These are phyloP conservation scores for Pentamera pediparva DNA, from an alignment of 53 echinoderm and acorn worm genomes.

Conservation along the genomic window DNA sequence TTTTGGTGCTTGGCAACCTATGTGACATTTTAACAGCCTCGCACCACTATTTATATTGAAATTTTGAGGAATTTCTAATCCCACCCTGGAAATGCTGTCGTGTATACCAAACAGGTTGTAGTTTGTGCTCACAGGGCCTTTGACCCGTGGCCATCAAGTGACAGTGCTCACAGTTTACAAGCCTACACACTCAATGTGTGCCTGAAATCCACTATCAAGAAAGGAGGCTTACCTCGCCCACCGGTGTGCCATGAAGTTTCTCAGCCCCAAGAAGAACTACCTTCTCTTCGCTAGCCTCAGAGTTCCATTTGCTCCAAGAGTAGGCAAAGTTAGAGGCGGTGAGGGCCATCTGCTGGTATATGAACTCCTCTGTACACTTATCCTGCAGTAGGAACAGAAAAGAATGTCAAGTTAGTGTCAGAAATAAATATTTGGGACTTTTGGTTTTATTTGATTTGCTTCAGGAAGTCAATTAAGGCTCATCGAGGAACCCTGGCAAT, in stretches of 20 bases:
- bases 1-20: no score
- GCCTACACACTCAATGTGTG: no score
- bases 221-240: slow-evolving; percentile 40
- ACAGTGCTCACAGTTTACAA: no score
- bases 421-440: background rate
- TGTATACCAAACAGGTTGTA: no score
- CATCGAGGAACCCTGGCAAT: background rate
- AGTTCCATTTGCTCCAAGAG: slow-evolving; percentile 95
- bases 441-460: background rate
- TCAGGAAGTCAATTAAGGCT: no score
- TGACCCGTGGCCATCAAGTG: no score
- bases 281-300: slow-evolving; percentile 73
- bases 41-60: no score
- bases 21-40: no score
- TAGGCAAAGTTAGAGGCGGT: slow-evolving; percentile 86
- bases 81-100: no score
- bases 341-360: slow-evolving; percentile 92
- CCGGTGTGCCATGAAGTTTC: slow-evolving; percentile 44
- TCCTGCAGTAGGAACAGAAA: slow-evolving; percentile 33
- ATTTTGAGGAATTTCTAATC: no score
- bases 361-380: slow-evolving; percentile 49
- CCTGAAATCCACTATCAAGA: no score
- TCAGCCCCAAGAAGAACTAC: slow-evolving; percentile 76
- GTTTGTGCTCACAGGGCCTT: no score
- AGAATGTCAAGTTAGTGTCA: background rate